phyloP scores from a whole-genome alignment of 2,113 vertebrate species.

The Artemisiospiza belli region DNA sequence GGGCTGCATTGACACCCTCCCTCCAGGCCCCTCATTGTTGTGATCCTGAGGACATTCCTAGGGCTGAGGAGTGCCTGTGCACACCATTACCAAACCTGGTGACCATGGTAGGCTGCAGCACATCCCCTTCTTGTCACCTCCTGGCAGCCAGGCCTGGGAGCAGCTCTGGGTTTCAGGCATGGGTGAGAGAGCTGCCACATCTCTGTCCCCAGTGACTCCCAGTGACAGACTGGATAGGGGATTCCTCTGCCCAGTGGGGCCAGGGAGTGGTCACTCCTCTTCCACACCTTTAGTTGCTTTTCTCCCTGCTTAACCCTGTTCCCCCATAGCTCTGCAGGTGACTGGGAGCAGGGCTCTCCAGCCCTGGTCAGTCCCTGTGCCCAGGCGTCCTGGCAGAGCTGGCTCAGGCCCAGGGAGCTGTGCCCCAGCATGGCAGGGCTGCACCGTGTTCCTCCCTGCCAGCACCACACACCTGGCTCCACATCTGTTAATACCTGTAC shows the following conservation, averaged over 20 bases:
- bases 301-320: not conserved
- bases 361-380: not conserved
- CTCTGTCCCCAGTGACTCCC: not conserved
- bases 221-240: not conserved
- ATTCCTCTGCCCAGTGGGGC: not conserved
- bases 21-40: rapidly evolving
- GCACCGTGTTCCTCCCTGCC: rapidly evolving
- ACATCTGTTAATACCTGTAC: rapidly evolving
- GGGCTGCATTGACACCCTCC: not conserved
- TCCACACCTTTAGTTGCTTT: too few species aligned
- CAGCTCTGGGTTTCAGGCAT: not conserved
- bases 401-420: not conserved
- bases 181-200: not conserved
- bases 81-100: not conserved
- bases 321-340: not conserved
- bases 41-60: rapidly evolving
- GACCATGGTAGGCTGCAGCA: rapidly evolving
- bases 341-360: rapidly evolving
- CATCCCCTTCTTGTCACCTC: rapidly evolving
- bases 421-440: rapidly evolving
- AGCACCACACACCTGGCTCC: rapidly evolving
- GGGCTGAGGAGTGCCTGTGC: not conserved
- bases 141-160: not conserved
- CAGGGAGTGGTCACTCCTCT: not conserved
- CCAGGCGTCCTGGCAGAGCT: not conserved